Base-by-base conservation (phyloP, 1,140 invertebrate species). In the Cataglyphis hispanica region DNA sequence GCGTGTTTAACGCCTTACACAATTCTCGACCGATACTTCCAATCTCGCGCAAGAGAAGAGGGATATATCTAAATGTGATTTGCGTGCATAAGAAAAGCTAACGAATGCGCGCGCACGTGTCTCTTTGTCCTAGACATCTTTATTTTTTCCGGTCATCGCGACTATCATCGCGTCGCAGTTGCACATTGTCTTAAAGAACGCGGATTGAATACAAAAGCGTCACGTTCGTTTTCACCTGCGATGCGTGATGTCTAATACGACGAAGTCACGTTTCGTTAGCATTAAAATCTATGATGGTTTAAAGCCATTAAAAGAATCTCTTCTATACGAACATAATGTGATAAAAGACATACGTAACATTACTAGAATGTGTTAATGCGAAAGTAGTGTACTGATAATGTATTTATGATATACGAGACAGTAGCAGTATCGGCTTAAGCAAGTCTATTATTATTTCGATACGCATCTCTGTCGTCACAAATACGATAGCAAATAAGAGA, bases 111-210 rank as follows among this genome's bases (percentile, higher is more conserved):
- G 37, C 40, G n/a, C 53, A 27, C 16, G 53, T 13, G n/a, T 70
- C 34, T 70, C 46, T 46, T 13, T n/a, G 80, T 86, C 80, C 63
- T 86, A 85, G 84, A 88, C 84, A 83, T 88, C 64, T 69, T 60
- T 84, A 69, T 61, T 86, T 80, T 86, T 87, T 88, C 60, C 46
- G 64, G 34, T 64, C 40, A 34, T 67, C 56, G 53, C 10, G 37
- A 31, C 67, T 69, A 31, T 46, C 11, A 6, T 40, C 40, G 40
- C 16, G 61, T 67, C 40, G n/a, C n/a, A 67, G 19, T 37, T 43
- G 27, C 63, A 22, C 63, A 31, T 67, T 58, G 13, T 2, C 6
- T 43, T 43, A 13, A 72, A 25, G 7, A 69, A 80, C 46, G 22
- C 22, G 27, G 27, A 58, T 70, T 27, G 50, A 58, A 70, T 70